phyloP scores from a whole-genome alignment of 2,888 invertebrate species.

The Sinodicranocentrus sp. region DNA sequence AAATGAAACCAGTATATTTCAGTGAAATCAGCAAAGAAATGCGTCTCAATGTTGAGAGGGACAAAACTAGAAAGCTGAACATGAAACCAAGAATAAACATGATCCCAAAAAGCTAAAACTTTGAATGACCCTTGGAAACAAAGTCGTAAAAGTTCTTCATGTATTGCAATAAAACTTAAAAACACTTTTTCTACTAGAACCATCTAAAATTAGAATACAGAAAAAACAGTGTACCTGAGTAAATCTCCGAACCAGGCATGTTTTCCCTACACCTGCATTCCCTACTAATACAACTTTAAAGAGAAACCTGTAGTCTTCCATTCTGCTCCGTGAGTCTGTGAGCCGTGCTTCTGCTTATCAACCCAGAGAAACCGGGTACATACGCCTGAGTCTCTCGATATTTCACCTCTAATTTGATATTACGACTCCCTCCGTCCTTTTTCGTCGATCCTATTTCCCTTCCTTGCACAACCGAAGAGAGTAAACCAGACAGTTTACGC shows the following conservation, averaged over 20 bases:
- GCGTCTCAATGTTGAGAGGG: too few relatives aligned
- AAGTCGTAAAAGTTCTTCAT: slow-evolving; percentile 18
- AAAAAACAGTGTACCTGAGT: slow-evolving; percentile 85
- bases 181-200: background rate
- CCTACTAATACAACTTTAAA: slow-evolving; percentile 99
- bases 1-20: too few relatives aligned
- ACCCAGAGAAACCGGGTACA: slow-evolving; percentile 44
- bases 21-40: too few relatives aligned
- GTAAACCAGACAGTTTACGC: slow-evolving; percentile 31
- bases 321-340: slow-evolving; percentile 78
- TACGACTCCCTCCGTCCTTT: slow-evolving; percentile 64
- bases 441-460: slow-evolving; percentile 37
- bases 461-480: slow-evolving; percentile 1
- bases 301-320: slow-evolving; percentile 99
- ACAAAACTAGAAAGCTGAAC: background rate
- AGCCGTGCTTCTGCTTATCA: slow-evolving; percentile 49
- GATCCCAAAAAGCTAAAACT: background rate
- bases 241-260: slow-evolving; percentile 96
- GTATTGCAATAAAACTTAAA: slow-evolving; percentile 30
- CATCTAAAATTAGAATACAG: slow-evolving; percentile 78
- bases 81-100: background rate
- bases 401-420: slow-evolving; percentile 60
- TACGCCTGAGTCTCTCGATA: slow-evolving; percentile 51
- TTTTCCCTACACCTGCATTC: slow-evolving; percentile 99
- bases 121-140: background rate